Percentiles rank a stretch among this genome's conserved stretches.
These are phyloP conservation scores for Megalopta genalis DNA, from an alignment of 1,140 invertebrate species.

Conservation along the genomic window DNA sequence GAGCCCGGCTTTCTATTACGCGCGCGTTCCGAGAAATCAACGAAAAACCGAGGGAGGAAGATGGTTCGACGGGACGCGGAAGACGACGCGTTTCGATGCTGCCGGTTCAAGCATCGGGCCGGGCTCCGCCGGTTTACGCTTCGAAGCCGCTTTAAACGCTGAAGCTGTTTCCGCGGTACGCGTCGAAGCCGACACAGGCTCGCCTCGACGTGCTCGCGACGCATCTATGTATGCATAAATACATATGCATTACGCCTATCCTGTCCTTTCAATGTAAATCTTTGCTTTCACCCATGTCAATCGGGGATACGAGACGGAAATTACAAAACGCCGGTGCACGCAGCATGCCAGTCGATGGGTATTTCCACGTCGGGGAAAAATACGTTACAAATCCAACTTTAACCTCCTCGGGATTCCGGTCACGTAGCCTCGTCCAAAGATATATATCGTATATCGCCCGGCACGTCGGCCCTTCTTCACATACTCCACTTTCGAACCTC, in stretches of 20 bases:
- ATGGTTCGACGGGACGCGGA: no score
- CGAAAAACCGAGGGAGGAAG: neutral
- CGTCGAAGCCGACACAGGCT: constrained; percentile 6
- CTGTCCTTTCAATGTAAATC: constrained; percentile 62
- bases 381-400: constrained; percentile 73
- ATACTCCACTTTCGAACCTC: constrained; percentile 61
- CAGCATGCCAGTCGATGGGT: constrained; percentile 60
- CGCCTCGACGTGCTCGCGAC: constrained; percentile 20
- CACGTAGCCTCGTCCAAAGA: constrained; percentile 66
- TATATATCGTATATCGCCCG: constrained; percentile 65
- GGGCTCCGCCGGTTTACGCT: no score
- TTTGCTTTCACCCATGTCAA: constrained; percentile 61
- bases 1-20: neutral
- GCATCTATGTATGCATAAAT: constrained; percentile 24
- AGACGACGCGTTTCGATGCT: no score
- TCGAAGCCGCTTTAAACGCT: no score
- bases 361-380: constrained; percentile 69
- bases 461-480: constrained; percentile 66
- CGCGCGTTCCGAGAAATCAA: neutral
- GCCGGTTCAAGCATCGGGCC: no score
- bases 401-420: constrained; percentile 66
- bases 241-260: constrained; percentile 23
- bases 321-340: constrained; percentile 62
- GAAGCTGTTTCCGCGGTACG: no score
- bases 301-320: constrained; percentile 61